Base-by-base conservation (phyloP, 2,888 invertebrate genomes). In the Dione vanillae region DNA sequence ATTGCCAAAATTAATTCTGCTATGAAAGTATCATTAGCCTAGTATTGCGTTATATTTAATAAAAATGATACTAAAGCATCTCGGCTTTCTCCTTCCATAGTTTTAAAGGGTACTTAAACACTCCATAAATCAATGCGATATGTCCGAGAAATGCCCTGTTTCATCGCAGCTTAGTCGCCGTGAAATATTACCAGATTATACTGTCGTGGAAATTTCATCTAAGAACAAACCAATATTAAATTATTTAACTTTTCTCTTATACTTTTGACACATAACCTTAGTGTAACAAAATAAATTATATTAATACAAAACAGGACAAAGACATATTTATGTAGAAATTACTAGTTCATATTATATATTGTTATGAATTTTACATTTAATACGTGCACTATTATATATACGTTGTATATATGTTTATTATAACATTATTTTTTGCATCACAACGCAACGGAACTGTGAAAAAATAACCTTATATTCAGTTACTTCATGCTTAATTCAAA, bases 41-140 rank as follows among this genome's bases (percentile, higher is more conserved):
- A 19, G 14, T 64, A 14, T 64, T 19, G 19, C 19, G 40, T 49
- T 45, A 45, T 67, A 58, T 68, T 70, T 61, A 72, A 56, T 67
- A 67, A 72, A 69, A 69, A 49, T 69, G 71, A 59, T 68, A 72
- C 45, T 62, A 64, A 65, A 68, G 69, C 54, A 84, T 84, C 87
- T 87, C 84, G 82, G 80, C 79, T 85, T 83, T 82, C 83, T 82
- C 83, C 79, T 79, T 76, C 83, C 79, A 86, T 86, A 87, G 89
- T 90, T 91, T 90, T 87, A 88, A 91, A 85, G 86, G 88, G 88
- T 87, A 85, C 87, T 90, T 89, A 86, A 85, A 86, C 83, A 91
- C 88, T 90, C 82, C 83, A 90, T 91, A 92, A 92, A 91, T 92
- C 92, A 92, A 84, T 85, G 80, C 84, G 91, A 90, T 90, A 90